These are phyloP conservation scores for Nomada ruficornis DNA, from an alignment of 2,888 invertebrate genomes.

Conservation along the genomic window DNA sequence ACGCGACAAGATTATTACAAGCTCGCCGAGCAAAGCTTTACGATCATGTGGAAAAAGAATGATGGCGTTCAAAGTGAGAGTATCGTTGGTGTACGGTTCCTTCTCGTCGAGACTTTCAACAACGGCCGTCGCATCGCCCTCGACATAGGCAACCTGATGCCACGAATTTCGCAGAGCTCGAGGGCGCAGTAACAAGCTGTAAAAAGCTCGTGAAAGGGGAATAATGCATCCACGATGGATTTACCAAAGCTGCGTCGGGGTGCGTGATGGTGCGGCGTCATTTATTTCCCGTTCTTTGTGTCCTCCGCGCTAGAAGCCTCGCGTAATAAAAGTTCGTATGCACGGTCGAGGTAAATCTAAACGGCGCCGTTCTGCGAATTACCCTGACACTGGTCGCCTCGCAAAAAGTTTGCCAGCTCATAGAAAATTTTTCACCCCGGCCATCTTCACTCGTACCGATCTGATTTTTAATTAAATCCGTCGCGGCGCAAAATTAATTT, in stretches of 20 bases:
- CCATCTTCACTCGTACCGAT: too few relatives aligned
- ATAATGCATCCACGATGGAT: conserved; percentile 49
- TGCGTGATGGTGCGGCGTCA: conserved; percentile 28
- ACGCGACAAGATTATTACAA: background rate
- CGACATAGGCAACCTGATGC: background rate
- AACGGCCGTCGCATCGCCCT: background rate
- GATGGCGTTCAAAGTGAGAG: too few relatives aligned
- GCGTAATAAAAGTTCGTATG: background rate
- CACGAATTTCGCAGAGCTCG: background rate
- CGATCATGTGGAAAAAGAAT: too few relatives aligned
- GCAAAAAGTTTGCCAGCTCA: background rate
- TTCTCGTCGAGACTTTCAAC: background rate
- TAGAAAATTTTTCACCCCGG: background rate
- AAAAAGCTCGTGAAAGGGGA: conserved; percentile 45
- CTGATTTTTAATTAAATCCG: too few relatives aligned
- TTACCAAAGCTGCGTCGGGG: conserved; percentile 8
- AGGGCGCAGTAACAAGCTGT: background rate
- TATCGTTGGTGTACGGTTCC: background rate
- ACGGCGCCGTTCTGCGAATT: conserved; percentile 29
- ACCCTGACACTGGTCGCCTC: background rate
- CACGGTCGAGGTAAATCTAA: conserved; percentile 37
- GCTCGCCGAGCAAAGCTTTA: background rate
- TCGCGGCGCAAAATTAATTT: too few relatives aligned
- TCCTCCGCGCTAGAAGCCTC: background rate
- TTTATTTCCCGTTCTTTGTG: conserved; percentile 41